A percentile compares a stretch with the other conserved stretches of the same genome.
These are phyloP conservation scores for Picathartes gymnocephalus DNA, from an alignment of 2,113 vertebrate genomes.

Conservation along the genomic window DNA sequence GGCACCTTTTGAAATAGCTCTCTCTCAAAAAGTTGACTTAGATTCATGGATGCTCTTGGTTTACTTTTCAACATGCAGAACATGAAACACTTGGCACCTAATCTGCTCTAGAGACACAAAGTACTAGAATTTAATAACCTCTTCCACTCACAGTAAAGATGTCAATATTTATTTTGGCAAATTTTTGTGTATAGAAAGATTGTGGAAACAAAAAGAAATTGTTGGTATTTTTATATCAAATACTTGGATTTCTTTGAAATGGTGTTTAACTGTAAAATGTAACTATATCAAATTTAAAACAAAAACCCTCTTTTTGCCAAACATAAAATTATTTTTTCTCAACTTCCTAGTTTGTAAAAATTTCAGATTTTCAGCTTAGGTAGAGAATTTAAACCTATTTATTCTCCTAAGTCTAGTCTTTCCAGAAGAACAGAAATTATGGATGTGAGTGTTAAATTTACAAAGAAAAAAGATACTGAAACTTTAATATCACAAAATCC, in stretches of 20 bases:
- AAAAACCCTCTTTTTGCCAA: not conserved
- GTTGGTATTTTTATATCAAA: not conserved
- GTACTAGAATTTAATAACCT: not conserved
- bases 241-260: not conserved
- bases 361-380: not conserved
- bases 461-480: not conserved
- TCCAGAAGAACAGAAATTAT: not conserved
- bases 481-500: not conserved
- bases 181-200: not conserved
- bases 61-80: not conserved
- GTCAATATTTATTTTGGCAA: not conserved
- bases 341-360: not conserved
- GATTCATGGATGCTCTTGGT: not conserved
- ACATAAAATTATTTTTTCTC: not conserved
- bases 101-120: not conserved
- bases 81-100: not conserved
- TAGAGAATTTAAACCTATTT: not conserved
- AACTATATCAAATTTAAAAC: not conserved
- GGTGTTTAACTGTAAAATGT: not conserved
- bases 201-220: not conserved
- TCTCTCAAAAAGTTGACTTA: not conserved
- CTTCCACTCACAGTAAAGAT: not conserved
- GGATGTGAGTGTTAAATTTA: not conserved
- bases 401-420: not conserved
- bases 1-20: not conserved